phyloP scores from a whole-genome alignment of 2,888 invertebrate species.

The Prenolepis imparis region DNA sequence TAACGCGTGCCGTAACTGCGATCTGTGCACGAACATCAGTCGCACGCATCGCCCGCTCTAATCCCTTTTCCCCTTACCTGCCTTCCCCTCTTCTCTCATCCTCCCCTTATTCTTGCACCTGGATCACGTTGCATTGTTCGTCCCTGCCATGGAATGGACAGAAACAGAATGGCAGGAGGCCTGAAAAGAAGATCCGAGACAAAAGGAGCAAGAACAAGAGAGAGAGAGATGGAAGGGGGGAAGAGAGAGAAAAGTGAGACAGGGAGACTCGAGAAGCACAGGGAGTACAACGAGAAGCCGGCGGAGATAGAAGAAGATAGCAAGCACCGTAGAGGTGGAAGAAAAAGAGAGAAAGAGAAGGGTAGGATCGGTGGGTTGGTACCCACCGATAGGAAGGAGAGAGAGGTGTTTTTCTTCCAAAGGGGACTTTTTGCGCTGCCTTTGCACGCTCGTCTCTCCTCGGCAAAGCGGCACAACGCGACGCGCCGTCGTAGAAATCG shows the following conservation, averaged over 20 bases:
- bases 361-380: constrained; percentile 7
- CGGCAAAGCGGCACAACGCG: constrained; percentile 71
- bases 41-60: constrained; percentile 33
- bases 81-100: constrained; percentile 35
- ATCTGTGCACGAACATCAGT: constrained; percentile 53
- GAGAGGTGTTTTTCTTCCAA: constrained; percentile 76
- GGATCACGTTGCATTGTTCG: constrained; percentile 76
- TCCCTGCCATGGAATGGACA: constrained; percentile 65
- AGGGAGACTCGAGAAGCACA: neutral
- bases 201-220: constrained; percentile 63
- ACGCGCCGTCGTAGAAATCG: constrained; percentile 70
- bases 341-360: constrained; percentile 36
- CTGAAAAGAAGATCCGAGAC: constrained; percentile 67
- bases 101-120: constrained; percentile 70
- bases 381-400: neutral
- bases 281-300: constrained; percentile 57
- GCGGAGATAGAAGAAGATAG: neutral
- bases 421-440: constrained; percentile 69
- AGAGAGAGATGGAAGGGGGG: constrained; percentile 21
- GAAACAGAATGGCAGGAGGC: constrained; percentile 69
- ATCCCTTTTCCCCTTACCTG: constrained; percentile 19
- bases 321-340: constrained; percentile 40
- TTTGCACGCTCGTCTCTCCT: constrained; percentile 77
- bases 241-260: constrained; percentile 34
- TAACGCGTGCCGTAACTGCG: constrained; percentile 59